Conservation (phyloP, 37 sponge, comb jelly and placozoan species). For the Oscarella lobularis region DNA sequence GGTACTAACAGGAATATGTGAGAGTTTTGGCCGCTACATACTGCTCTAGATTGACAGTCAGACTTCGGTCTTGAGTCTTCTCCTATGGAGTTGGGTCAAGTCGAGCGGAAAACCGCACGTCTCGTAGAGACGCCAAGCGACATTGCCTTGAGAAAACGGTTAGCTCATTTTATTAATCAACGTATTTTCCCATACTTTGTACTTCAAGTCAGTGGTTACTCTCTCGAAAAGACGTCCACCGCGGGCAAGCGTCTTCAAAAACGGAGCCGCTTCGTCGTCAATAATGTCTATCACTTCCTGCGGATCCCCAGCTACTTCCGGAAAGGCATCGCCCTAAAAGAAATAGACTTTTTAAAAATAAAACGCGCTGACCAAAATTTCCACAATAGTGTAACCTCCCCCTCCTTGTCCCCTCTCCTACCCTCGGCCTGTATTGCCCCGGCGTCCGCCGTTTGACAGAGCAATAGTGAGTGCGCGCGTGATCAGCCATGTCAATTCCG, state of each 20-base stretch:
- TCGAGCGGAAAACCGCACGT: slow-evolving; percentile 96
- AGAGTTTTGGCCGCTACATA: slow-evolving; percentile 61
- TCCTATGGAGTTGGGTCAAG: slow-evolving; percentile 78
- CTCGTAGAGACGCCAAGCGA: slow-evolving; percentile 93
- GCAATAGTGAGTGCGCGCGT: slow-evolving; percentile 89
- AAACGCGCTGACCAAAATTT: not conserved
- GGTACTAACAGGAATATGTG: no score
- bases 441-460: slow-evolving; percentile 90
- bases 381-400: no score
- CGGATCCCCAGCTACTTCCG: slow-evolving; percentile 85
- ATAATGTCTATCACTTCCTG: slow-evolving; percentile 91
- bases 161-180: no score
- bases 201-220: slow-evolving; percentile 26
- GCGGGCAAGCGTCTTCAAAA: slow-evolving; percentile 80
- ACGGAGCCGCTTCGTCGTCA: slow-evolving; percentile 92
- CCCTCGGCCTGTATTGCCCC: slow-evolving; percentile 82
- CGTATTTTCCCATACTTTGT: no score
- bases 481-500: slow-evolving; percentile 99
- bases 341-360: not conserved
- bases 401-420: no score
- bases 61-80: slow-evolving; percentile 87
- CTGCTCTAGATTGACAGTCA: slow-evolving; percentile 57
- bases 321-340: slow-evolving; percentile 82
- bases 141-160: slow-evolving; percentile 55
- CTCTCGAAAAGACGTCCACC: slow-evolving; percentile 75